Conservation (phyloP, 1,140 invertebrate species). For the Drosophila bocqueti region DNA sequence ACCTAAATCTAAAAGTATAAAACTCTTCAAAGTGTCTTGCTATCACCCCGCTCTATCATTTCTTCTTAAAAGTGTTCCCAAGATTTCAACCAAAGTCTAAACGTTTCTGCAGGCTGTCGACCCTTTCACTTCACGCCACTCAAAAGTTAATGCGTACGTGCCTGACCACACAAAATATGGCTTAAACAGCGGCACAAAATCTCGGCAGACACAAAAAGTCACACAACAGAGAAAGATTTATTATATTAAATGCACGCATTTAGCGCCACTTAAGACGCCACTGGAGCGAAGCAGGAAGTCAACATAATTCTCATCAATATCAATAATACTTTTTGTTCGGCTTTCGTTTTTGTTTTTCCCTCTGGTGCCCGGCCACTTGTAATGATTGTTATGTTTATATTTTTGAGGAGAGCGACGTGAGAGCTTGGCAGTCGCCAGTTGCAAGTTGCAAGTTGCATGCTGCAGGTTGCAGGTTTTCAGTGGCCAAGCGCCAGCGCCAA, state of each 20-base stretch:
- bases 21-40: slow-evolving; percentile 14
- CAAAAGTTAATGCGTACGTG: slow-evolving; percentile 70
- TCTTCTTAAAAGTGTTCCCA: slow-evolving; percentile 18
- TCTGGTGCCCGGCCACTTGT: slow-evolving; percentile 41
- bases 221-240: slow-evolving; percentile 66
- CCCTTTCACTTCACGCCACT: slow-evolving; percentile 76
- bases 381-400: slow-evolving; percentile 82
- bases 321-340: slow-evolving; percentile 75
- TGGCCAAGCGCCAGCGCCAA: slow-evolving; percentile 50
- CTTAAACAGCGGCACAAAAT: slow-evolving; percentile 50
- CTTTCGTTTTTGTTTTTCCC: slow-evolving; percentile 62
- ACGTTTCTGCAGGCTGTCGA: slow-evolving; percentile 68
- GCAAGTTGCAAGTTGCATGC: slow-evolving; percentile 17
- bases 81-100: slow-evolving; percentile 12
- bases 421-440: slow-evolving; percentile 41
- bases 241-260: slow-evolving; percentile 81
- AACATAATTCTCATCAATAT: slow-evolving; percentile 81
- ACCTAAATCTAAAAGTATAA: slow-evolving; percentile 17
- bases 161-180: slow-evolving; percentile 66
- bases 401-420: slow-evolving; percentile 68
- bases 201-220: slow-evolving; percentile 22
- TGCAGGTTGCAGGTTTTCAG: not conserved
- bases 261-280: slow-evolving; percentile 80
- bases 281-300: slow-evolving; percentile 72
- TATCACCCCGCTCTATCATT: slow-evolving; percentile 13